phyloP scores from a whole-genome alignment of 2,797 vertebrate species.

The Microhierax caerulescens region DNA sequence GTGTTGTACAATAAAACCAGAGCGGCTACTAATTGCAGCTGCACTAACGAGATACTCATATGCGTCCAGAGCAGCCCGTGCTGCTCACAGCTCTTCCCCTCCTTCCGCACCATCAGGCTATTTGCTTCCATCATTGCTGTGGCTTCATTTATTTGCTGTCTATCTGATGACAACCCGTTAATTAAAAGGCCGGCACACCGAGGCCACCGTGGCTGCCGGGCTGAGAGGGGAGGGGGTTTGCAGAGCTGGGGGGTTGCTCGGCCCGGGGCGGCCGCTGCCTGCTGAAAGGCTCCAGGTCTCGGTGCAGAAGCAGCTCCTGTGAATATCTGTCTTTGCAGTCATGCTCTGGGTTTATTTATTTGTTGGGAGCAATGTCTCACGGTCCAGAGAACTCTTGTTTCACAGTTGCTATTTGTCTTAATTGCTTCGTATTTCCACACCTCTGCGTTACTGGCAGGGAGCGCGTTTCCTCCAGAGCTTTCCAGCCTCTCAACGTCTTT shows the following conservation, averaged over 20 bases:
- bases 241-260: fast-evolving
- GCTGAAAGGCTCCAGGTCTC: background rate
- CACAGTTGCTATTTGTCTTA: background rate
- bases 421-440: background rate
- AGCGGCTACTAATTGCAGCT: background rate
- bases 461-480: background rate
- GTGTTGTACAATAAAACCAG: background rate
- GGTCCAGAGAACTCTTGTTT: background rate
- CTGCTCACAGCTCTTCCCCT: background rate
- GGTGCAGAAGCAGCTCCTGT: background rate
- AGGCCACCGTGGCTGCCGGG: background rate
- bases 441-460: background rate
- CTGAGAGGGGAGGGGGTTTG: background rate
- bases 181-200: background rate
- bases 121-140: fast-evolving
- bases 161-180: background rate
- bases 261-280: background rate
- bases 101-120: background rate
- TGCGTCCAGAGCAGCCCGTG: fast-evolving
- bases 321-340: background rate
- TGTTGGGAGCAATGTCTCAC: background rate
- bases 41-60: fast-evolving
- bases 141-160: background rate
- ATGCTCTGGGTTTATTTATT: background rate
- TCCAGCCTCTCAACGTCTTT: background rate